Base-by-base conservation (phyloP, 1,140 invertebrate species). In the Tribolium castaneum region DNA sequence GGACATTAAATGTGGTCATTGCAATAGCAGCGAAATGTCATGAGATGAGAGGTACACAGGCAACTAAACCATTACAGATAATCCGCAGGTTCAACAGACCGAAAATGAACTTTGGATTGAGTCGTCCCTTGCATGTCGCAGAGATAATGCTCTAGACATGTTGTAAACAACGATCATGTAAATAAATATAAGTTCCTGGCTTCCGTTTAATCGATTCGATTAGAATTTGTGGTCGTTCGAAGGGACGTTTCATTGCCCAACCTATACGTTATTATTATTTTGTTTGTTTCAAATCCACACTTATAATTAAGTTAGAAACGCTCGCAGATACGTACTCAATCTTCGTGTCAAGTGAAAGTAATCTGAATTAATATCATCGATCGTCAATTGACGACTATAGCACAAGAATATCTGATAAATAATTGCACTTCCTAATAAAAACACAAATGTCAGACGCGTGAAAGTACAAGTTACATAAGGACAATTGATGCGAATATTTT, bases 31-130 rank as follows among this genome's bases (percentile, higher is more conserved):
- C 59, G 9, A 66, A 66, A 66, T 66, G 59, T 66, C 59, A 66
- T 22, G 59, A 66, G 45, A 54, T 73, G 49, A 51, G 30, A 73
- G 16, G 52, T 30, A 72, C 49, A 73, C 35, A 62, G 39, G 54
- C 54, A 76, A 66, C 74, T 76, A 75, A 75, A 75, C 73, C 35
- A 75, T 56, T 75, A 35, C 35, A 75, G 54, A 76, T 62, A 76
- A 62, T 62, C 34, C 30, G 7, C 12, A 76, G 59, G 74, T 76
- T 76, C 74, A 76, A 76, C 45, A 76, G 19, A 76, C 74, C 74
- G 74, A 76, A 76, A 76, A 66, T 66, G 74, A 76, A 59, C 74
- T 76, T 76, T 76, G 74, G 14, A 66, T 66, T 66, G 25, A 66
- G 30, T 35, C 59, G 59, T 34, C 59, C 59, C 59, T 66, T 66